These are phyloP conservation scores for Elephantulus edwardii DNA, from an alignment of 2,113 vertebrate genomes.

Conservation along the genomic window DNA sequence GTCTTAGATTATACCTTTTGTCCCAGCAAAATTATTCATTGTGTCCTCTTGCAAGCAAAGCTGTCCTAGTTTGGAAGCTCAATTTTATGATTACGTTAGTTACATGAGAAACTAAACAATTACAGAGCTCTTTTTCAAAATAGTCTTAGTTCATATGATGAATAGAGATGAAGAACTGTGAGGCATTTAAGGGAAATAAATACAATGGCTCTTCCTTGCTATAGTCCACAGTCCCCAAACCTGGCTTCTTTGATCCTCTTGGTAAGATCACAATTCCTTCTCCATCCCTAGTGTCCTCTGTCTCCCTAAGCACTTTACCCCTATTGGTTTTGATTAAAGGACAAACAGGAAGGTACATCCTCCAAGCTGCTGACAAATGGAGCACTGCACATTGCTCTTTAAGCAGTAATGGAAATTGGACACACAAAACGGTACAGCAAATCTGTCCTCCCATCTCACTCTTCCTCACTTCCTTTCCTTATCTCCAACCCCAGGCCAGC, in stretches of 20 bases:
- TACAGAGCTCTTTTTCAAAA: background rate
- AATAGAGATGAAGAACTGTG: background rate
- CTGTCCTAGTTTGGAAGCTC: background rate
- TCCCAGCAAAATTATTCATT: background rate
- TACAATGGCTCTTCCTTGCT: background rate
- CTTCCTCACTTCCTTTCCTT: conserved; percentile 45
- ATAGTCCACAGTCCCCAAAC: background rate
- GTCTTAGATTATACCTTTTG: background rate
- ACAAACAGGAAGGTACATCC: conserved; percentile 37
- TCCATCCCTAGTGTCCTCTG: conserved; percentile 34
- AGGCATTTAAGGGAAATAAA: conserved; percentile 15
- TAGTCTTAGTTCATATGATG: background rate
- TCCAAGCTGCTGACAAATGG: conserved; percentile 13
- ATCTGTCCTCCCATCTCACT: conserved; percentile 64
- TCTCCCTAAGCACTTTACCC: background rate
- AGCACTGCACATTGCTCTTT: conserved; percentile 33
- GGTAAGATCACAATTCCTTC: conserved; percentile 1
- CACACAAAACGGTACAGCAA: conserved; percentile 51
- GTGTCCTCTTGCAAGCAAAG: background rate
- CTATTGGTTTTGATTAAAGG: conserved; percentile 17
- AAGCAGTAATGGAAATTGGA: conserved; percentile 62
- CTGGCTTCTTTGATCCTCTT: conserved; percentile 15
- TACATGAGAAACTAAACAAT: conserved; percentile 26
- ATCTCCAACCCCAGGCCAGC: background rate
- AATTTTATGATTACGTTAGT: background rate